Evolutionary conservation across 2,888 invertebrate species (phyloP).

Genomic region (Fissipunctia ypsillon): DNA sequence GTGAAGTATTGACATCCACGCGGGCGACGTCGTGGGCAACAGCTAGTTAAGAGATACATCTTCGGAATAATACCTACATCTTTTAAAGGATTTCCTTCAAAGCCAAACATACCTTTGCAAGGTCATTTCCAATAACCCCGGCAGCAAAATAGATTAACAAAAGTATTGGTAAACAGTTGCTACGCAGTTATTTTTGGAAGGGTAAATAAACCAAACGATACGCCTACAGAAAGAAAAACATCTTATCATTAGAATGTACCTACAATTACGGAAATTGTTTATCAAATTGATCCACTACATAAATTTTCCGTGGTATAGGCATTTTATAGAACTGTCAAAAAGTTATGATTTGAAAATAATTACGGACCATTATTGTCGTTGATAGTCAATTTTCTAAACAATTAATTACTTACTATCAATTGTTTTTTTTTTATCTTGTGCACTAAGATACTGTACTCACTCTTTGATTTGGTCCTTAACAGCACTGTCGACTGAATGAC

Average conservation of each 20-base stretch:
- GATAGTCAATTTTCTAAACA: background rate
- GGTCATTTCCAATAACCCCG: background rate
- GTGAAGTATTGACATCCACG: too few relatives aligned
- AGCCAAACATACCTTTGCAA: background rate
- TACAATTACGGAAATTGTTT: background rate
- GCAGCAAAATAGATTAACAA: slow-evolving; percentile 5
- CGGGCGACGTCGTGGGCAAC: too few relatives aligned
- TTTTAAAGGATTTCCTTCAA: background rate
- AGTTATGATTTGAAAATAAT: too few relatives aligned
- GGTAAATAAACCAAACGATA: background rate
- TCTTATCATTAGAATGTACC: background rate
- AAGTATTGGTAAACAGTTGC: slow-evolving; percentile 12
- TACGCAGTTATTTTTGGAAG: slow-evolving; percentile 18
- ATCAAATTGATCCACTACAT: background rate
- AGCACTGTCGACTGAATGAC: background rate
- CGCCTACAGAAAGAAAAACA: background rate
- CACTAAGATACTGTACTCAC: background rate
- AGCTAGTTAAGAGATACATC: too few relatives aligned
- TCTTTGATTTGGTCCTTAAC: background rate
- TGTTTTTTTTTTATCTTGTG: too few relatives aligned
- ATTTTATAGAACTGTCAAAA: too few relatives aligned
- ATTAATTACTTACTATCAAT: background rate
- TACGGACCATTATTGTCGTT: background rate
- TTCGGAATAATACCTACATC: background rate
- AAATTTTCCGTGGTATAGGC: background rate